These are phyloP conservation scores for Dendrolimus pini DNA, from an alignment of 2,888 invertebrate species.

Conservation along the genomic window DNA sequence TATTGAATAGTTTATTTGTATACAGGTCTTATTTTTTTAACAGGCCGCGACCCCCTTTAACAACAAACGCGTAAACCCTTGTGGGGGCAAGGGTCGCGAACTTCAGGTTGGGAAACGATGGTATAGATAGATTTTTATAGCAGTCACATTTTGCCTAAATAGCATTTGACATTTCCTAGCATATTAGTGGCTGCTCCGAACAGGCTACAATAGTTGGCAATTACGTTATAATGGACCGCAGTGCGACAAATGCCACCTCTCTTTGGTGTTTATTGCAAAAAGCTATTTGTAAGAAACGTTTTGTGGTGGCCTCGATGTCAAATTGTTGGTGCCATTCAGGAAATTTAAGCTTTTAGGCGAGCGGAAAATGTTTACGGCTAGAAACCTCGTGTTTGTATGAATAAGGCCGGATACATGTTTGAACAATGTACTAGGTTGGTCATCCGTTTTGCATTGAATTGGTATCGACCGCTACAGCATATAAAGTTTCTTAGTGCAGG, in stretches of 20 bases:
- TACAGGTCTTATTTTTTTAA: too few species aligned
- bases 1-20: too few species aligned
- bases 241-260: conserved; percentile 1
- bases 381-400: background rate
- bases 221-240: conserved; percentile 1
- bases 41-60: too few species aligned
- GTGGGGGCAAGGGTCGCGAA: too few species aligned
- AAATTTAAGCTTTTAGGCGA: conserved; percentile 6
- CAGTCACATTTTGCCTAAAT: background rate
- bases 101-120: too few species aligned
- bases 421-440: background rate
- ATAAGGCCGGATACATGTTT: background rate
- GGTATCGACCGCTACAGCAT: background rate
- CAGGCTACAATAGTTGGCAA: background rate
- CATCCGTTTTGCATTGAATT: background rate
- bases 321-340: conserved; percentile 6
- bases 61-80: too few species aligned
- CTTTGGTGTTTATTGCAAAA: conserved; percentile 9
- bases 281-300: conserved; percentile 4
- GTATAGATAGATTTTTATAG: too few species aligned
- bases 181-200: background rate
- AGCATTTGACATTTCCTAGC: background rate
- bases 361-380: conserved; percentile 5
- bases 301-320: conserved; percentile 3
- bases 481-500: background rate